A percentile compares a stretch with the other conserved stretches of the same genome.
Conservation (phyloP, 2,797 vertebrate species). For the Malacoraja senta region DNA sequence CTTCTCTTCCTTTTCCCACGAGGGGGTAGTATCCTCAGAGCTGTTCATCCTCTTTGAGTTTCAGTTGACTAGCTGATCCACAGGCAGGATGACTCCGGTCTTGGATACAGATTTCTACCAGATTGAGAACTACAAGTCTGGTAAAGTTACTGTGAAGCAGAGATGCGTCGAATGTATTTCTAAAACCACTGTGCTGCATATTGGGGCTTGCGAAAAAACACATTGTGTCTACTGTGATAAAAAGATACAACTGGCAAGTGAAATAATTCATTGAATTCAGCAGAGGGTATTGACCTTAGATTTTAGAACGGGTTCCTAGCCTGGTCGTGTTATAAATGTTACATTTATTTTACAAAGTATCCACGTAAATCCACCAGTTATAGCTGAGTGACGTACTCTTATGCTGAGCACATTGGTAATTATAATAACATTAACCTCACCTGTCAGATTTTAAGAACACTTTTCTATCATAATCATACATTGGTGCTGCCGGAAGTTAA, state of each 20-base stretch:
- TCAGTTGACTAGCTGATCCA: background rate
- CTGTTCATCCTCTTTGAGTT: background rate
- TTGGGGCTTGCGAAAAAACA: background rate
- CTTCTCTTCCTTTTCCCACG: background rate
- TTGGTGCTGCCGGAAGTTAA: background rate
- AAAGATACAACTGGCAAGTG: background rate
- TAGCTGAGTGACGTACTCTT: background rate
- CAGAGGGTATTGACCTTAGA: too few species aligned
- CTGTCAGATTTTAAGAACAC: background rate
- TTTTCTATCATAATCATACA: background rate
- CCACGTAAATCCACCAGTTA: too few species aligned
- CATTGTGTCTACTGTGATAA: background rate
- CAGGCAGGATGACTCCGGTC: background rate
- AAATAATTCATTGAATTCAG: background rate
- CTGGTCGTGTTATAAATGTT: background rate
- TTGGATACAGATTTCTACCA: background rate
- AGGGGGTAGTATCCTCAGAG: background rate
- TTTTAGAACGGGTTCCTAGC: too few species aligned
- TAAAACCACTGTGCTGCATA: background rate
- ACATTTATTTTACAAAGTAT: background rate
- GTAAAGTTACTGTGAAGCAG: background rate
- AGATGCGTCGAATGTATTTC: background rate
- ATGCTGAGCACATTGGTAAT: background rate
- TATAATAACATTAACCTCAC: background rate
- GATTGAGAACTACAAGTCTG: too few species aligned